Evolutionary conservation across 2,113 vertebrate species (phyloP).

Genomic region (Archilochus colubris): DNA sequence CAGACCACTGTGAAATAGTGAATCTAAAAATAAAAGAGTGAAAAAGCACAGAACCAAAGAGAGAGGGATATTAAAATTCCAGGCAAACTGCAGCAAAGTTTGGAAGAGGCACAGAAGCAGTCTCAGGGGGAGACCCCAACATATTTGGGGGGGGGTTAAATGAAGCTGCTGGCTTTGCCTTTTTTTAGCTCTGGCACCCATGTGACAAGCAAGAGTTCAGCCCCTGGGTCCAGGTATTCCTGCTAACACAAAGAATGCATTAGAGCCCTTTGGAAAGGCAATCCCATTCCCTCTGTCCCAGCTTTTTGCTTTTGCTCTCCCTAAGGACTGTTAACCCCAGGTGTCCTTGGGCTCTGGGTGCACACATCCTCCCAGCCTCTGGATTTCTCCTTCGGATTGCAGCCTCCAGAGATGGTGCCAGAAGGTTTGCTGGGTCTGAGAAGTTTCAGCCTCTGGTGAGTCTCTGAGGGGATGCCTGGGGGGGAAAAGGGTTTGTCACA

Average conservation of each 20-base stretch:
- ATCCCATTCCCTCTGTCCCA: background rate
- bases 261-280: background rate
- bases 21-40: conserved; percentile 70
- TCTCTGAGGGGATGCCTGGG: rapidly evolving
- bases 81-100: background rate
- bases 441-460: conserved; percentile 80
- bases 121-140: background rate
- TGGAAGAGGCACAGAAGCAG: background rate
- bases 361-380: background rate
- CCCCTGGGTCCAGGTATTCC: background rate
- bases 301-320: background rate
- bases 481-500: background rate
- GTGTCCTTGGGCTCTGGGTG: background rate
- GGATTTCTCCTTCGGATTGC: background rate
- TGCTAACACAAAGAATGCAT: background rate
- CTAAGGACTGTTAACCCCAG: background rate
- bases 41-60: background rate
- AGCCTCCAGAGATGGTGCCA: rapidly evolving
- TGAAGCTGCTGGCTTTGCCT: background rate
- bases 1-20: conserved; percentile 37
- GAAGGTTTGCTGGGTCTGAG: background rate
- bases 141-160: background rate
- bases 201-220: background rate
- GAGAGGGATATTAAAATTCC: conserved; percentile 19
- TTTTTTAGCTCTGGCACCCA: background rate